Conservation (phyloP, 2,113 vertebrate genomes). For the Parotia lawesii region DNA sequence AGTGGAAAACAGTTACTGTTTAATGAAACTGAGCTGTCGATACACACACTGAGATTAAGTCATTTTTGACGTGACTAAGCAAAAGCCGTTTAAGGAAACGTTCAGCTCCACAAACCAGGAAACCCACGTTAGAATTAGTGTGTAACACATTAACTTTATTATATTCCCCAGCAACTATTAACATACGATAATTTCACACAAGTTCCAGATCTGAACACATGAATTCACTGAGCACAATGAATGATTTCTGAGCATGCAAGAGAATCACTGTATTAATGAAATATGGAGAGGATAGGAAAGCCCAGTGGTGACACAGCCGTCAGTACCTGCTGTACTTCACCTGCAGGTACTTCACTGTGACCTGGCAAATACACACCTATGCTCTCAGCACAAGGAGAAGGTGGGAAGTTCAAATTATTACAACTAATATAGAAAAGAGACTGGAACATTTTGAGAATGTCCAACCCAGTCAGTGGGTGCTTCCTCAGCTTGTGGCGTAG, state of each 20-base stretch:
- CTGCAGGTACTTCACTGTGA: neutral
- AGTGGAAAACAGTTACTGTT: neutral
- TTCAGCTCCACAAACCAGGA: neutral
- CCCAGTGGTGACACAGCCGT: neutral
- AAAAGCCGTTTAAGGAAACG: neutral
- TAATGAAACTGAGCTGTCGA: neutral
- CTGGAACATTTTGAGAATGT: neutral
- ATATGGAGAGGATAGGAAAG: neutral
- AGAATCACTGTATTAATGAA: neutral
- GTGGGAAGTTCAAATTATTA: neutral
- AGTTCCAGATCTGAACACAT: accelerated
- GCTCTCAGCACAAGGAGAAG: neutral
- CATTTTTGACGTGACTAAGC: neutral
- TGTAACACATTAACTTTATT: neutral
- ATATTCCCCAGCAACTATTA: neutral
- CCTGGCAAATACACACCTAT: neutral
- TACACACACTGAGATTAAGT: neutral
- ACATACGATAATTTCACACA: accelerated
- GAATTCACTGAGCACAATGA: neutral
- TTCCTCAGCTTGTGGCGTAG: neutral
- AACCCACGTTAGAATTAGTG: neutral
- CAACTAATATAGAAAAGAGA: neutral
- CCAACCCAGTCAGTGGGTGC: neutral
- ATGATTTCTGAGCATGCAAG: neutral
- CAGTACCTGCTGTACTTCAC: neutral